Percentiles rank a stretch among this genome's conserved stretches.
These are phyloP conservation scores for Leptopterna dolabrata DNA, from an alignment of 2,888 invertebrate species.

Conservation along the genomic window DNA sequence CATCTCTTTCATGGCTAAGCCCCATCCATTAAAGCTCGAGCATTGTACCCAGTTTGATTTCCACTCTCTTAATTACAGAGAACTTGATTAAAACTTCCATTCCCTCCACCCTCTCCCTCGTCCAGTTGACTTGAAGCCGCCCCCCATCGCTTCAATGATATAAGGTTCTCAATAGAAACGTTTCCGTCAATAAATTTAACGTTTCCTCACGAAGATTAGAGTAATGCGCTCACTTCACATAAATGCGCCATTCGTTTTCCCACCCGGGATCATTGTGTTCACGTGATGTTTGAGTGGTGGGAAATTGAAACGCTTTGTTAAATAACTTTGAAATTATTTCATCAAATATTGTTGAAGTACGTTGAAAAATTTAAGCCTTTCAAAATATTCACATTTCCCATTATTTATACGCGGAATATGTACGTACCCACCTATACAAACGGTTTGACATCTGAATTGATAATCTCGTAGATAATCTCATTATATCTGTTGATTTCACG, in stretches of 20 bases:
- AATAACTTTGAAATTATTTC: no score
- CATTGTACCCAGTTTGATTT: constrained; percentile 43
- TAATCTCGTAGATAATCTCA: no score
- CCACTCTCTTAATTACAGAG: constrained; percentile 42
- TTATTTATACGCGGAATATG: no score
- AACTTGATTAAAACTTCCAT: constrained; percentile 51
- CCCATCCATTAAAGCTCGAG: constrained; percentile 44
- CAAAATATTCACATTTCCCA: no score
- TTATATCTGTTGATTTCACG: no score
- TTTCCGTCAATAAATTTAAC: not conserved
- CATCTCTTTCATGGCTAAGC: constrained; percentile 30
- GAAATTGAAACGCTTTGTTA: no score
- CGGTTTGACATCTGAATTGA: no score
- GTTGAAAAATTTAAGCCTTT: no score
- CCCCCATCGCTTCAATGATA: not conserved
- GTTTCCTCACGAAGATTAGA: not conserved
- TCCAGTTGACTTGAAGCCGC: not conserved
- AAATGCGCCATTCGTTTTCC: not conserved
- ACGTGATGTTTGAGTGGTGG: not conserved
- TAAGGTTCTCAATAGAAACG: not conserved
- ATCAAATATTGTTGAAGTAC: no score
- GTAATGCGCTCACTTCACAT: not conserved
- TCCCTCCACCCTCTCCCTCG: not conserved
- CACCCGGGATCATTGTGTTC: not conserved
- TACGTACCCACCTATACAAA: no score